These are phyloP conservation scores for Ploceus nigricollis DNA, from an alignment of 2,113 vertebrate genomes.

Conservation along the genomic window DNA sequence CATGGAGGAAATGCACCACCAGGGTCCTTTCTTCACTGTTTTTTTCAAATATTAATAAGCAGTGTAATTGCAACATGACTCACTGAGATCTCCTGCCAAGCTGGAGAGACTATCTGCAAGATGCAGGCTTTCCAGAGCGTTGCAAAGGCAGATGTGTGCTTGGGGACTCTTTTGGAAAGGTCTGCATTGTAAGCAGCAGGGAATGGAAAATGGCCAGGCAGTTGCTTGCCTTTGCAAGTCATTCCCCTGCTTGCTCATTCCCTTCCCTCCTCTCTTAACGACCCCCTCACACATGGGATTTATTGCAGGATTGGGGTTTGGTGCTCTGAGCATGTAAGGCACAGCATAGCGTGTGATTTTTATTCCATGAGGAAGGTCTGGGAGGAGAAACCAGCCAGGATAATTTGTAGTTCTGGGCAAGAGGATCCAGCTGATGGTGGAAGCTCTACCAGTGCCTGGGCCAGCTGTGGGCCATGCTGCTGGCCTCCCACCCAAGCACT, in stretches of 20 bases:
- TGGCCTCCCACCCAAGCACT: not conserved
- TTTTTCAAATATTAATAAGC: conserved; percentile 58
- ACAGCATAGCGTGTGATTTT: not conserved
- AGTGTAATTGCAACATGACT: conserved; percentile 60
- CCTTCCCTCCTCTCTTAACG: not conserved
- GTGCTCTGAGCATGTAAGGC: not conserved
- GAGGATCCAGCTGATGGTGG: not conserved
- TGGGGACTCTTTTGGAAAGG: conserved; percentile 17
- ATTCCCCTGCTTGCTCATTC: not conserved
- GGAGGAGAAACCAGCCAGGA: not conserved
- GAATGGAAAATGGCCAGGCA: conserved; percentile 19
- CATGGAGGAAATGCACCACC: conserved; percentile 62
- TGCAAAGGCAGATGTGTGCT: conserved; percentile 43
- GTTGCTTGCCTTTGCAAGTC: conserved; percentile 2
- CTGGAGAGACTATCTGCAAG: conserved; percentile 40
- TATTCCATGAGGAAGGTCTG: not conserved
- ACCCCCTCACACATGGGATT: not conserved
- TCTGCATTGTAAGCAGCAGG: conserved; percentile 1
- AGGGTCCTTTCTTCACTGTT: conserved; percentile 46
- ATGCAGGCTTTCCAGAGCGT: not conserved
- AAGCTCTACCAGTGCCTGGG: not conserved
- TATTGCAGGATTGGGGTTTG: not conserved
- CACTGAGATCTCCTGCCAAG: conserved; percentile 43
- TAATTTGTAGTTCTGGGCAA: not conserved
- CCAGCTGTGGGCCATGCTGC: not conserved